Conservation (phyloP, 2,797 vertebrate genomes). For the Phoebastria nigripes region DNA sequence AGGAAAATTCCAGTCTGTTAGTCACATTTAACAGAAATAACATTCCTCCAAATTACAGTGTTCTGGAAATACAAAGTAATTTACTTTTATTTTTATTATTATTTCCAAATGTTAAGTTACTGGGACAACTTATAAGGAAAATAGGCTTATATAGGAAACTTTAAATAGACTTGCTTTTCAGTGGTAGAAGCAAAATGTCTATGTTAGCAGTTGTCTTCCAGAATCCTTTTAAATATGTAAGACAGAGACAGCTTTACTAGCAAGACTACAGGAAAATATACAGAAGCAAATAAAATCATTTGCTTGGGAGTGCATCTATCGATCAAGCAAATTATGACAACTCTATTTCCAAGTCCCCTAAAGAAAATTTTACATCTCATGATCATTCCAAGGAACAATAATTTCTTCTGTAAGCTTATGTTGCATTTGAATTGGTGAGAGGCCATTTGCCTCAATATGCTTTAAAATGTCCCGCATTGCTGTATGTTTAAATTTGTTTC, state of each 20-base stretch:
- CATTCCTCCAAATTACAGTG: slow-evolving; percentile 74
- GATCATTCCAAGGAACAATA: slow-evolving; percentile 57
- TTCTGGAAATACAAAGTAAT: slow-evolving; percentile 76
- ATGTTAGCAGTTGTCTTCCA: slow-evolving; percentile 42
- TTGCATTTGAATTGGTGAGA: slow-evolving; percentile 57
- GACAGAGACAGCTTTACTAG: slow-evolving; percentile 63
- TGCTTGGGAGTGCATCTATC: slow-evolving; percentile 69
- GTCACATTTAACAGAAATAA: slow-evolving; percentile 74
- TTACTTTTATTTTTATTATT: slow-evolving; percentile 62
- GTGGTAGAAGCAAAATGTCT: slow-evolving; percentile 65
- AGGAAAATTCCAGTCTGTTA: slow-evolving; percentile 73
- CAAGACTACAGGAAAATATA: slow-evolving; percentile 72
- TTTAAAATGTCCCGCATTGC: slow-evolving; percentile 35
- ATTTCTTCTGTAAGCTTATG: slow-evolving; percentile 13
- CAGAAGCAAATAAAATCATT: slow-evolving; percentile 66
- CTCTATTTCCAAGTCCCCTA: slow-evolving; percentile 59
- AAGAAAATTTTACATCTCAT: slow-evolving; percentile 72
- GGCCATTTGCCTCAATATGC: slow-evolving; percentile 48
- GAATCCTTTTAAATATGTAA: slow-evolving; percentile 64
- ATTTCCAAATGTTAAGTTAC: slow-evolving; percentile 74
- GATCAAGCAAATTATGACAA: slow-evolving; percentile 66
- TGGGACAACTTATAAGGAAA: slow-evolving; percentile 68
- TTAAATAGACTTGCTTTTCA: slow-evolving; percentile 69
- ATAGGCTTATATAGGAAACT: slow-evolving; percentile 68
- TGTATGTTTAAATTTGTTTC: slow-evolving; percentile 44